Evolutionary conservation across 2,797 vertebrate species (phyloP).

Genomic region (Scleropages formosus): DNA sequence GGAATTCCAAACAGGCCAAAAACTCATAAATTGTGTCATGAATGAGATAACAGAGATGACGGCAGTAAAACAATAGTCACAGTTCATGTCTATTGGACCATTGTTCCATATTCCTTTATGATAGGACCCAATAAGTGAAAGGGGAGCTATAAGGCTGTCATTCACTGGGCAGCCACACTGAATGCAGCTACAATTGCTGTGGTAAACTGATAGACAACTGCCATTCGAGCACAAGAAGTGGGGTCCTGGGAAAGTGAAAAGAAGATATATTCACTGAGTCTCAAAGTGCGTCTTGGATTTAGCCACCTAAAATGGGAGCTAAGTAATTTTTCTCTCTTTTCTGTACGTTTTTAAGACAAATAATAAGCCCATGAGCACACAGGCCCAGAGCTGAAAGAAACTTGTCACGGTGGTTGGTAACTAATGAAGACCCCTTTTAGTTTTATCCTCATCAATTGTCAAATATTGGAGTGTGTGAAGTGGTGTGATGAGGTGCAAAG

Average conservation of each 20-base stretch:
- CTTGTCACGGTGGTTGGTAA: constrained; percentile 84
- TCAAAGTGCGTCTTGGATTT: constrained; percentile 34
- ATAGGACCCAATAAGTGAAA: constrained; percentile 19
- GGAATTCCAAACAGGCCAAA: neutral
- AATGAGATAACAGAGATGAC: neutral
- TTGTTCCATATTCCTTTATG: constrained; percentile 15
- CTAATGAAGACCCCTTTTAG: constrained; percentile 91
- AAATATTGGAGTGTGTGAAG: constrained; percentile 99
- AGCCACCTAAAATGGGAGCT: constrained; percentile 27
- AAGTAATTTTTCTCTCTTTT: constrained; percentile 71
- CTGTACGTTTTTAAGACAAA: constrained; percentile 73
- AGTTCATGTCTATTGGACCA: neutral
- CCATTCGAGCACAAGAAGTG: constrained; percentile 24
- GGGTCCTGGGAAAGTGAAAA: constrained; percentile 35
- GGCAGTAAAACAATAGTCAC: constrained; percentile 9
- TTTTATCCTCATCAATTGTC: constrained; percentile 98
- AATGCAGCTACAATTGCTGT: constrained; percentile 13
- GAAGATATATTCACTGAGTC: constrained; percentile 31
- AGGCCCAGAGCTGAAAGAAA: constrained; percentile 76
- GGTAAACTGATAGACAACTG: constrained; percentile 14
- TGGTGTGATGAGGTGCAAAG: constrained; percentile 99
- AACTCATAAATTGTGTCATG: neutral
- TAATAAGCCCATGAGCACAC: constrained; percentile 78
- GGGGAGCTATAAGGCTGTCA: constrained; percentile 21
- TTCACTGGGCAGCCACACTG: constrained; percentile 10